Conservation (phyloP, 2,797 vertebrate genomes). For the Myoxocephalus aenaeus region DNA sequence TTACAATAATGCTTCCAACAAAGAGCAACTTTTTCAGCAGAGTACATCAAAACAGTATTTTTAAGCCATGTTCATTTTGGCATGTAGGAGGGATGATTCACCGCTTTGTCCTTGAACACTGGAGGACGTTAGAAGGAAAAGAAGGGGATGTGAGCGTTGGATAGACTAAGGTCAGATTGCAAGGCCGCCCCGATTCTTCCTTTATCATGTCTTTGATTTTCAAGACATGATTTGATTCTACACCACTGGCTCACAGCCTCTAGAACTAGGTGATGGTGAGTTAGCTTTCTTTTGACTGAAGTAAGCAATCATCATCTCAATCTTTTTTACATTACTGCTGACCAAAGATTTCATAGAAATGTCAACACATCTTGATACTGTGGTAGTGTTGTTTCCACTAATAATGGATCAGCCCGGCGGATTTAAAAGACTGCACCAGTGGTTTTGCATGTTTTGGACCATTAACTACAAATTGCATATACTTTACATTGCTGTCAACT, state of each 20-base stretch:
- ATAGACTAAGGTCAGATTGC: neutral
- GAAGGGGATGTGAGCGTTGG: neutral
- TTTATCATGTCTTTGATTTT: slow-evolving; percentile 15
- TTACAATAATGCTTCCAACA: neutral
- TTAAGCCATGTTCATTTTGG: neutral
- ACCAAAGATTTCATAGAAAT: slow-evolving; percentile 28
- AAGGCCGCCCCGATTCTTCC: neutral
- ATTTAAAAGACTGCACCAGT: slow-evolving; percentile 35
- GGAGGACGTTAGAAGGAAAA: neutral
- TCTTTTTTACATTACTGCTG: neutral
- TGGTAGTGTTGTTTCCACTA: slow-evolving; percentile 11
- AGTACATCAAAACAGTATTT: neutral
- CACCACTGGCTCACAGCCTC: neutral
- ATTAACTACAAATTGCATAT: slow-evolving; percentile 57
- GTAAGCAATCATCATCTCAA: neutral
- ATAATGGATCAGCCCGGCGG: slow-evolving; percentile 17
- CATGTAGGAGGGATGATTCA: neutral
- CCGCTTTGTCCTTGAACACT: neutral
- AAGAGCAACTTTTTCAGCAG: neutral
- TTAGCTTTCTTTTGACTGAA: neutral
- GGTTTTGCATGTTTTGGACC: slow-evolving; percentile 36
- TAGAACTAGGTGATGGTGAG: neutral
- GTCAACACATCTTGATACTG: slow-evolving; percentile 30
- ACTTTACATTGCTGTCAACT: slow-evolving; percentile 22
- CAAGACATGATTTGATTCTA: slow-evolving; percentile 6